phyloP scores from a whole-genome alignment of 2,888 invertebrate species.

The Gerosis bhagava region DNA sequence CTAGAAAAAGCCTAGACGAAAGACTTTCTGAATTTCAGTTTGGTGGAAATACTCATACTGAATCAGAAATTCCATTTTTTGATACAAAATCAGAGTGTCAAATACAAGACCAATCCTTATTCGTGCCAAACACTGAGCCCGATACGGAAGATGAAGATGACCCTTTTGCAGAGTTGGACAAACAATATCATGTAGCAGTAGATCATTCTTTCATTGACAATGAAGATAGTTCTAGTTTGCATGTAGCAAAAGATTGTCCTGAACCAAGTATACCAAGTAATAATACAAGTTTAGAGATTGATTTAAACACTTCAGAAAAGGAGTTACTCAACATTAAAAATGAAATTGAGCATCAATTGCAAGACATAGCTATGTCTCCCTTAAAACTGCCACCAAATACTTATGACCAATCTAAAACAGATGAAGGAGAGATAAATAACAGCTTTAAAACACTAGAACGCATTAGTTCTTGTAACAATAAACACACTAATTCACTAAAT shows the following conservation, averaged over 20 bases:
- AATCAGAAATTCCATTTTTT: constrained; percentile 11
- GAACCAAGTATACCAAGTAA: constrained; percentile 30
- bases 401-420: background rate
- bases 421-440: constrained; percentile 11
- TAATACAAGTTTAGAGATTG: constrained; percentile 35
- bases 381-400: constrained; percentile 25
- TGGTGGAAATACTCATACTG: constrained; percentile 6
- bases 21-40: constrained; percentile 15
- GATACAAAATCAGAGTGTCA: constrained; percentile 18
- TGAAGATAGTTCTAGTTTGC: constrained; percentile 45
- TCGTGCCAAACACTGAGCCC: constrained; percentile 53
- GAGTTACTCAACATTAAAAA: constrained; percentile 14
- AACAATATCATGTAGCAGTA: constrained; percentile 75
- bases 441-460: too few species aligned
- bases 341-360: constrained; percentile 28
- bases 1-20: constrained; percentile 32
- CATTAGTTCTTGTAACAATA: constrained; percentile 4
- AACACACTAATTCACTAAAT: background rate
- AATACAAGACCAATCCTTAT: too few species aligned
- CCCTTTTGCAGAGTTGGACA: constrained; percentile 71
- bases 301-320: constrained; percentile 17
- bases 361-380: constrained; percentile 27
- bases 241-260: constrained; percentile 2
- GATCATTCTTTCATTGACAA: constrained; percentile 65
- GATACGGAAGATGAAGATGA: constrained; percentile 54